Evolutionary conservation across 2,113 vertebrate genomes (phyloP).

Genomic region (Alligator mississippiensis): DNA sequence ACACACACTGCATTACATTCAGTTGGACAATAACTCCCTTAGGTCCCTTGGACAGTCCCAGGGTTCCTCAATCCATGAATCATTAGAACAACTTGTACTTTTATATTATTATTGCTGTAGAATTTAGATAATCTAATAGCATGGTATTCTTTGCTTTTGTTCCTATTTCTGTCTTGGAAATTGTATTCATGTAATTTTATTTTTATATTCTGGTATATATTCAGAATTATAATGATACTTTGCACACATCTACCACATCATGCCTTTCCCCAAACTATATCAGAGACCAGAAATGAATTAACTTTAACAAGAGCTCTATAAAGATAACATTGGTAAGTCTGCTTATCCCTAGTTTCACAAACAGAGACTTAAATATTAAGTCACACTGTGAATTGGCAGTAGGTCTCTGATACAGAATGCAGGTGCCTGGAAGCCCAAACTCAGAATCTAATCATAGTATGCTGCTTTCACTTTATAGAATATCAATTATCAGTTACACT

Average conservation of each 20-base stretch:
- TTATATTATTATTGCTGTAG: background rate
- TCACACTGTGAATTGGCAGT: background rate
- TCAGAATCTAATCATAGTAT: background rate
- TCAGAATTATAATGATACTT: background rate
- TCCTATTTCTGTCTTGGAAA: background rate
- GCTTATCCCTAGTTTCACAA: background rate
- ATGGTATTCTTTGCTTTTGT: background rate
- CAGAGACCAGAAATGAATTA: accelerated
- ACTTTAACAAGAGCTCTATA: background rate
- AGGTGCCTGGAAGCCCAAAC: background rate
- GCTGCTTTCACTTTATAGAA: background rate
- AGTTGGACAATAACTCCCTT: background rate
- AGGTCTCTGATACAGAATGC: background rate
- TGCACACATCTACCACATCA: accelerated
- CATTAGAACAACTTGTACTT: background rate
- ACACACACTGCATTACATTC: too few relatives aligned
- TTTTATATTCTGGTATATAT: background rate
- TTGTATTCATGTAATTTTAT: accelerated
- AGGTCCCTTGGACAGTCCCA: constrained; percentile 20
- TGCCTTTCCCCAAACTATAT: background rate
- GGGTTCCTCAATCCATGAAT: background rate
- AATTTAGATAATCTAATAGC: accelerated
- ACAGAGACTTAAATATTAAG: background rate
- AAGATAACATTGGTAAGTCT: background rate
- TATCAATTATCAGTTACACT: background rate